phyloP scores from a whole-genome alignment of 2,888 invertebrate species.

The Imbricaverruca yamaguchii region DNA sequence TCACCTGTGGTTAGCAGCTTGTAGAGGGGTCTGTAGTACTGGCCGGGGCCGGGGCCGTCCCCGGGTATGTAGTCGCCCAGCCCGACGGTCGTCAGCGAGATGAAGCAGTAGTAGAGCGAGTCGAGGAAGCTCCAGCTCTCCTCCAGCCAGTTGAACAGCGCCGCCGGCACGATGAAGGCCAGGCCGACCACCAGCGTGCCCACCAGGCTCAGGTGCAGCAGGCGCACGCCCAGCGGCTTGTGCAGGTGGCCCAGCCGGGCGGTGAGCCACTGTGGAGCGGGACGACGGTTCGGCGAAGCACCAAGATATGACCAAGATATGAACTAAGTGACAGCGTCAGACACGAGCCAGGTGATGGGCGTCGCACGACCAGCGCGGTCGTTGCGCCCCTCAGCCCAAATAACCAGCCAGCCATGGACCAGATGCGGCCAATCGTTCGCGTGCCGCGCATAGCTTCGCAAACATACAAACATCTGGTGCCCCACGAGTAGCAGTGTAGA shows the following conservation, averaged over 20 bases:
- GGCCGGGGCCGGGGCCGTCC: constrained; percentile 62
- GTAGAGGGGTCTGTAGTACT: constrained; percentile 68
- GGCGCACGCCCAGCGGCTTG: constrained; percentile 61
- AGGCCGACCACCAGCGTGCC: constrained; percentile 47
- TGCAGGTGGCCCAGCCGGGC: constrained; percentile 62
- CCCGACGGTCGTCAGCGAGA: constrained; percentile 80
- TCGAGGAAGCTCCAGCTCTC: constrained; percentile 77
- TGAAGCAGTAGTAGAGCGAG: constrained; percentile 84
- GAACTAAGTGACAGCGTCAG: no score
- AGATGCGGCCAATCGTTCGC: no score
- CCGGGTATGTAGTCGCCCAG: constrained; percentile 85
- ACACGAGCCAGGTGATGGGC: no score
- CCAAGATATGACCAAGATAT: no score
- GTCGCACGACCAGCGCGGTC: no score
- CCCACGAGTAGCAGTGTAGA: no score
- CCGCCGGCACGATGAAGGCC: constrained; percentile 67
- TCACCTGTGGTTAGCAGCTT: constrained; percentile 71
- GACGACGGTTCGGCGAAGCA: constrained; percentile 47
- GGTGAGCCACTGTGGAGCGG: constrained; percentile 55
- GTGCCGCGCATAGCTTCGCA: no score
- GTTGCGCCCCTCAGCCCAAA: no score
- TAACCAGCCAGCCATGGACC: no score
- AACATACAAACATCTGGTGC: no score
- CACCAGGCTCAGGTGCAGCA: constrained; percentile 64
- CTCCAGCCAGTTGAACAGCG: constrained; percentile 64